phyloP scores from a whole-genome alignment of 2,888 invertebrate genomes.

The Oscheius sp. region DNA sequence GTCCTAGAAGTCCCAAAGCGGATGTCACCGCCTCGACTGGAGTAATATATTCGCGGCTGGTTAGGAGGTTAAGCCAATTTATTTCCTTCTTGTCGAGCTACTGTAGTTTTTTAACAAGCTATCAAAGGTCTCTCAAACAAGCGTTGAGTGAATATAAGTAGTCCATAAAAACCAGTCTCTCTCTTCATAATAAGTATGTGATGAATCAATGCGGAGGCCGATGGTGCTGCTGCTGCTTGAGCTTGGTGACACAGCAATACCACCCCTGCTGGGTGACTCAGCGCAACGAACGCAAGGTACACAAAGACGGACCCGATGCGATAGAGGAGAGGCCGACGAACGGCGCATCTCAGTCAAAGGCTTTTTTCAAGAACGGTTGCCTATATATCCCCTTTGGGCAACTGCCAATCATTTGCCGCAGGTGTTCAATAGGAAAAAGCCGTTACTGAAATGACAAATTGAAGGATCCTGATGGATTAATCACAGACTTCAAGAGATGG shows the following conservation, averaged over 20 bases:
- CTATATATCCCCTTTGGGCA: too few relatives aligned
- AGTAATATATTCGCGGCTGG: conserved; percentile 18
- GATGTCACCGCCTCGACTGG: not conserved
- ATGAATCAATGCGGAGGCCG: conserved; percentile 31
- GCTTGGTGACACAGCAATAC: conserved; percentile 25
- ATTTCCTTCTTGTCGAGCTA: not conserved
- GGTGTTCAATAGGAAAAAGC: not conserved
- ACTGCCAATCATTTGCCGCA: too few relatives aligned
- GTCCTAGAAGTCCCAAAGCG: conserved; percentile 2
- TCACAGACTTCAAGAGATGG: not conserved
- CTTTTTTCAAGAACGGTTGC: too few relatives aligned
- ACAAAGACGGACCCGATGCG: conserved; percentile 20
- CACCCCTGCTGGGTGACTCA: conserved; percentile 30
- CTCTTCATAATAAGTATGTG: not conserved
- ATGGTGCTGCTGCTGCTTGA: not conserved
- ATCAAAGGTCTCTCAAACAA: not conserved
- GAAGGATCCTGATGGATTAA: conserved; percentile 1
- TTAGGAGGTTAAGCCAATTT: not conserved
- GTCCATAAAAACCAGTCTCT: not conserved
- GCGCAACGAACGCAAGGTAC: conserved; percentile 29
- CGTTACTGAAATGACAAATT: not conserved
- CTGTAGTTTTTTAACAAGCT: conserved; percentile 4
- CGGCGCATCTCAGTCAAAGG: too few relatives aligned
- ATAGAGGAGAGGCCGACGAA: conserved; percentile 12
- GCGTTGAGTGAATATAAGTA: not conserved